Evolutionary conservation across 1,140 invertebrate species (phyloP).

Genomic region (Drosophila azteca): DNA sequence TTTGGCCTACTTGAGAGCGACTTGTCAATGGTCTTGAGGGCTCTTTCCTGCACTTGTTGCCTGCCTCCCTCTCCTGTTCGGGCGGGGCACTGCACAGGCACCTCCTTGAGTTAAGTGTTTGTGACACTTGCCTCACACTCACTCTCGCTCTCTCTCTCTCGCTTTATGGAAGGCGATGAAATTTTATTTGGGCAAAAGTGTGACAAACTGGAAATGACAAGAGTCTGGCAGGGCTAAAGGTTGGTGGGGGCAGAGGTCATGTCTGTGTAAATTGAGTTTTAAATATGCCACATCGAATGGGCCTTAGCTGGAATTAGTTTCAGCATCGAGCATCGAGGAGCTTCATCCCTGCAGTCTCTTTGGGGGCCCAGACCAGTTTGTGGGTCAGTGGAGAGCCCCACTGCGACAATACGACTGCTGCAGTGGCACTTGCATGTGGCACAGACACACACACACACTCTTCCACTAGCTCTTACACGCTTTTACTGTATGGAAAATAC

Average conservation of each 20-base stretch:
- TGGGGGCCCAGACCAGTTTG: slow-evolving; percentile 10
- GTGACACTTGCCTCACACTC: slow-evolving; percentile 58
- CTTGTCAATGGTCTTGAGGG: slow-evolving; percentile 20
- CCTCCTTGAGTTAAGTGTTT: slow-evolving; percentile 61
- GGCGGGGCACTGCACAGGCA: not conserved
- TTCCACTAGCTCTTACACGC: no score
- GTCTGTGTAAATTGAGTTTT: slow-evolving; percentile 41
- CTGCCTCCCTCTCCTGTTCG: not conserved
- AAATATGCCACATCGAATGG: slow-evolving; percentile 66
- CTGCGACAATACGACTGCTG: slow-evolving; percentile 35
- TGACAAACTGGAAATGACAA: slow-evolving; percentile 55
- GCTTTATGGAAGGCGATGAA: slow-evolving; percentile 52
- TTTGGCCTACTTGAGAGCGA: slow-evolving; percentile 34
- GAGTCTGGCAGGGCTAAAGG: slow-evolving; percentile 31
- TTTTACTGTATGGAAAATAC: not conserved
- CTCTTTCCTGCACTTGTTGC: not conserved
- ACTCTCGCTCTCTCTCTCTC: slow-evolving; percentile 49
- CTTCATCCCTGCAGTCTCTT: slow-evolving; percentile 23
- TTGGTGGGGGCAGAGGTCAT: slow-evolving; percentile 15
- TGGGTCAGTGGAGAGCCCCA: slow-evolving; percentile 56
- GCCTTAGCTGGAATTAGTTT: slow-evolving; percentile 35
- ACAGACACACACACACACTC: no score
- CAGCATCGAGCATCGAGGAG: slow-evolving; percentile 17
- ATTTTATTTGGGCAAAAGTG: slow-evolving; percentile 59
- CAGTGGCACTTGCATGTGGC: slow-evolving; percentile 36